These are phyloP conservation scores for Sorex fumeus DNA, from an alignment of 2,113 vertebrate genomes.

Conservation along the genomic window DNA sequence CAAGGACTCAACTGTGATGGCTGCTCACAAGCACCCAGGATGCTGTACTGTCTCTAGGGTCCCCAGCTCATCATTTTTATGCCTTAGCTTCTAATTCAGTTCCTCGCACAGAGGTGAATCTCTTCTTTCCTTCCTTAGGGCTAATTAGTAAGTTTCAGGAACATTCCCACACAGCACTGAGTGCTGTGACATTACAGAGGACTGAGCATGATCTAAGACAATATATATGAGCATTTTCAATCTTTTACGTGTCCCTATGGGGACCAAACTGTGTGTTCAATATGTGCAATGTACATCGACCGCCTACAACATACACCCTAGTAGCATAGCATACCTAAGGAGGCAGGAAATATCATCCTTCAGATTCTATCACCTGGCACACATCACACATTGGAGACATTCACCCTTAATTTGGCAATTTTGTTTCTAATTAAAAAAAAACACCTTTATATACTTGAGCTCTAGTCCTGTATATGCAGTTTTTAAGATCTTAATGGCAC, in stretches of 20 bases:
- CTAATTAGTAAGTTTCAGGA: background rate
- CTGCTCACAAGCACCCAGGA: no score
- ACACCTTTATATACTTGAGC: background rate
- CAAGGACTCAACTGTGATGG: no score
- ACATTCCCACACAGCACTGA: background rate
- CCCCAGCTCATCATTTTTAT: no score
- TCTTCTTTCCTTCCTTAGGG: background rate
- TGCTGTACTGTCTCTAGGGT: no score
- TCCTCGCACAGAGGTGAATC: background rate
- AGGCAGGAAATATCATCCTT: background rate
- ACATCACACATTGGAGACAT: background rate
- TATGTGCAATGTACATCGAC: background rate
- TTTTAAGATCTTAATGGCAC: background rate
- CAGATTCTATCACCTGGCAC: background rate
- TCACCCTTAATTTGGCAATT: background rate
- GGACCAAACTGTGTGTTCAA: background rate
- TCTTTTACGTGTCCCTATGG: background rate
- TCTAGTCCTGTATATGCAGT: background rate
- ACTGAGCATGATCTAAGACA: background rate
- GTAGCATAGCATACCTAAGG: background rate
- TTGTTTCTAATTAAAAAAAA: background rate
- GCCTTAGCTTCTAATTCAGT: no score
- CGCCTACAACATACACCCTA: background rate
- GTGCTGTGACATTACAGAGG: background rate
- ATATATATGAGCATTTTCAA: background rate